Evolutionary conservation across 2,113 vertebrate genomes (phyloP).

Genomic region (Pygoscelis adeliae): DNA sequence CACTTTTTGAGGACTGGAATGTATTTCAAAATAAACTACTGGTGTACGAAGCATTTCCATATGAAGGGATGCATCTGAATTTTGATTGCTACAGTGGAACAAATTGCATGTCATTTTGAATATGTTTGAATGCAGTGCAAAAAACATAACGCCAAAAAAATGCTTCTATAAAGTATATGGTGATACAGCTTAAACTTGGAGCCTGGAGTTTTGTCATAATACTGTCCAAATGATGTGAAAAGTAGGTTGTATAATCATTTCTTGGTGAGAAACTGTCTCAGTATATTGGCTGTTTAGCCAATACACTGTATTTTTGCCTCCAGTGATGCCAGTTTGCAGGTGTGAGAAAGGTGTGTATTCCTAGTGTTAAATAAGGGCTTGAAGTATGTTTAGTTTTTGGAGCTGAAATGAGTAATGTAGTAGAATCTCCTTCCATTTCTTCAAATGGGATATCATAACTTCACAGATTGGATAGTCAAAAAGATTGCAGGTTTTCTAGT

Average conservation of each 20-base stretch:
- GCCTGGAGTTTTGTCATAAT: not conserved
- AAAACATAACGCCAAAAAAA: not conserved
- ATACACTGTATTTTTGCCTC: not conserved
- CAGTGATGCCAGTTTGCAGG: not conserved
- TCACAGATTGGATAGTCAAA: not conserved
- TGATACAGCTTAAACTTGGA: not conserved
- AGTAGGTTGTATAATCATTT: not conserved
- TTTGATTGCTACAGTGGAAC: not conserved
- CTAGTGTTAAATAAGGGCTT: not conserved
- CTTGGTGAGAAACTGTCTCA: not conserved
- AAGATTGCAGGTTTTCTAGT: not conserved
- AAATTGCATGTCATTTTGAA: not conserved
- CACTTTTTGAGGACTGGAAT: not conserved
- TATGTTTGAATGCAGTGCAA: not conserved
- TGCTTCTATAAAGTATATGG: not conserved
- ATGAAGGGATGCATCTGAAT: conserved; percentile 17
- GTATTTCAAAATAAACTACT: not conserved
- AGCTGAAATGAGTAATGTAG: not conserved
- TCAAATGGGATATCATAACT: not conserved
- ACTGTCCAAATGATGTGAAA: not conserved
- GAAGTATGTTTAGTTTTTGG: not conserved
- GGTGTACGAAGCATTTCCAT: not conserved
- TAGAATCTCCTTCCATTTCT: not conserved
- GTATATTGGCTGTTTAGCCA: not conserved
- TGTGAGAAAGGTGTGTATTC: not conserved